Base-by-base conservation (phyloP, 2,113 vertebrate species). In the Nicator chloris region DNA sequence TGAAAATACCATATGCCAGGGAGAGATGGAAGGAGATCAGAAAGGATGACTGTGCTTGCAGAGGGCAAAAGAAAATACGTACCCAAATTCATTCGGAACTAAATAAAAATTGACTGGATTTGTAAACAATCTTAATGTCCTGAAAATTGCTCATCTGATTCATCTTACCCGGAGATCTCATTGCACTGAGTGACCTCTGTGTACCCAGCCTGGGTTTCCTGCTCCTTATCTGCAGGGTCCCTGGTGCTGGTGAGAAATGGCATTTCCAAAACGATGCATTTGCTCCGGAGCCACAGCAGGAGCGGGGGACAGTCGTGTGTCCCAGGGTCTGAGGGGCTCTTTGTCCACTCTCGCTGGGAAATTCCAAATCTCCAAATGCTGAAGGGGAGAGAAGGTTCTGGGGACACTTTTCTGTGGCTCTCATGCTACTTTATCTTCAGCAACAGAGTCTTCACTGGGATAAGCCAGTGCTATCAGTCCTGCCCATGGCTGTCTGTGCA, bases 51-150 rank as follows among this genome's bases (percentile, higher is more conserved):
- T 75, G 56, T 81, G 81, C 73, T 75, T 68, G 63, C n/a, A 83
- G 72, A 73, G 33, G 64, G 69, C 24, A 33, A 56, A 71, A 51
- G 39, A 35, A 70, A 86, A 69, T 51, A 40, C 3, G 3, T 61
- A 65, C 42, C 59, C 56, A 81, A 70, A 63, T 77, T 78, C 51
- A 68, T 90, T 88, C 80, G 81, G 84, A 88, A 83, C 31, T 7
- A 45, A 86, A 86, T 56, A 69, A 80, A 80, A 92, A 91, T 47
- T 85, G 93, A 45, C 70, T 92, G 65, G 45, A 54, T 96, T 75
- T 92, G 65, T 82, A 93, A 95, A 90, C 68, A 86, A 8, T 40
- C 54, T 39, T 63, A 61, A 68, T 47, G 68, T 90, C 49, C 86
- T 86, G 56, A 81, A 68, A 83, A 80, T 63, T 50, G 54, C 44